These are phyloP conservation scores for Scophthalmus maximus DNA, from an alignment of 2,113 vertebrate genomes.

Conservation along the genomic window DNA sequence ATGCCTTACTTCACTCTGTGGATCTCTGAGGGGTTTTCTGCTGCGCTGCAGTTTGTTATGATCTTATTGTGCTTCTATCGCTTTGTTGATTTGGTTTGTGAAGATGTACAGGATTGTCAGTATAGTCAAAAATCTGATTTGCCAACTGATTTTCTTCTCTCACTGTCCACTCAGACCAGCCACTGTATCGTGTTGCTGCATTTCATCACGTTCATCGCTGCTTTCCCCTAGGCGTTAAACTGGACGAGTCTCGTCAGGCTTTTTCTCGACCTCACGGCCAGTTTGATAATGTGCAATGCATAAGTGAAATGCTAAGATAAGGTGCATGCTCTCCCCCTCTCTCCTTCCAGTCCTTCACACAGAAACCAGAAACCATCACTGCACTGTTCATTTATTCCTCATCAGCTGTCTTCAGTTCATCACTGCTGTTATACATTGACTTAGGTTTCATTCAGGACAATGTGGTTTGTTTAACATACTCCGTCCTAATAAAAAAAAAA, in stretches of 20 bases:
- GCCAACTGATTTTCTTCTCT: conserved; percentile 41
- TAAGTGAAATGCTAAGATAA: neutral
- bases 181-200: conserved; percentile 66
- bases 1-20: conserved; percentile 71
- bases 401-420: conserved; percentile 40
- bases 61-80: conserved; percentile 24
- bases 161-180: conserved; percentile 55
- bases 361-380: conserved; percentile 15
- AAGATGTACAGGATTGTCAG: conserved; percentile 41
- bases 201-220: conserved; percentile 11
- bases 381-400: conserved; percentile 54
- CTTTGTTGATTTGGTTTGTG: conserved; percentile 40
- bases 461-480: conserved; percentile 56
- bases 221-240: too few relatives aligned
- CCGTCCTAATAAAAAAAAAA: conserved; percentile 61
- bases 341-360: neutral
- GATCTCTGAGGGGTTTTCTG: conserved; percentile 43
- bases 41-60: conserved; percentile 30
- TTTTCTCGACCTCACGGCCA: conserved; percentile 1
- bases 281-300: conserved; percentile 57
- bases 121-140: conserved; percentile 30
- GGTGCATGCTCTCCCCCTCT: conserved; percentile 42
- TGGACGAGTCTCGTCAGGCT: neutral
- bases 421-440: conserved; percentile 30
- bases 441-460: conserved; percentile 43